A percentile compares a stretch with the other conserved stretches of the same genome.
These are phyloP conservation scores for Sander lucioperca DNA, from an alignment of 2,113 vertebrate genomes.

Conservation along the genomic window DNA sequence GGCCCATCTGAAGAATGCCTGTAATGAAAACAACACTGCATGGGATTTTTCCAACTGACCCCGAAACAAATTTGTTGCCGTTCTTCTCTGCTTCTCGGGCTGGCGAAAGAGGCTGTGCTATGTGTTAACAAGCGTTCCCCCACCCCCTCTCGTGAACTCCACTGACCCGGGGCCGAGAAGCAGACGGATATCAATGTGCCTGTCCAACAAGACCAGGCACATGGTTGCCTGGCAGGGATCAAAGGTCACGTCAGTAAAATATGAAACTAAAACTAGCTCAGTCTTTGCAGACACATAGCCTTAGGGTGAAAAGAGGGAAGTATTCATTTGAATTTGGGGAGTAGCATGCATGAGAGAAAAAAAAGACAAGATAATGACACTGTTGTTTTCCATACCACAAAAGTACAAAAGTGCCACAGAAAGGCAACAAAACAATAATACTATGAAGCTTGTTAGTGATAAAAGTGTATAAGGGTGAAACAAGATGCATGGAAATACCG, in stretches of 20 bases:
- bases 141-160: slow-evolving; percentile 63
- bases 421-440: background rate
- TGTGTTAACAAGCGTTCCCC: slow-evolving; percentile 25
- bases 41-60: slow-evolving; percentile 31
- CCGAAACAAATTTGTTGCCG: slow-evolving; percentile 41
- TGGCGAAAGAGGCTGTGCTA: background rate
- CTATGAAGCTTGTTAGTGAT: background rate
- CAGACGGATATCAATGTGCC: slow-evolving; percentile 68
- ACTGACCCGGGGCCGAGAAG: slow-evolving; percentile 52
- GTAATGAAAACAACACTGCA: slow-evolving; percentile 38
- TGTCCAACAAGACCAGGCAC: slow-evolving; percentile 75
- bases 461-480: background rate
- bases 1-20: slow-evolving; percentile 35
- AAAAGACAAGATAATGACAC: background rate
- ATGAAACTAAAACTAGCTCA: slow-evolving; percentile 62
- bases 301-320: background rate
- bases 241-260: slow-evolving; percentile 74
- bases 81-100: slow-evolving; percentile 11
- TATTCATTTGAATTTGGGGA: slow-evolving; percentile 58
- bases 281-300: slow-evolving; percentile 21
- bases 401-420: background rate
- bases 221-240: slow-evolving; percentile 79
- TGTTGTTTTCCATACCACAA: background rate
- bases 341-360: background rate
- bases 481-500: background rate